Percentiles rank a stretch among this genome's conserved stretches.
Conservation (phyloP, 2,797 vertebrate species). For the Pogoniulus pusillus region DNA sequence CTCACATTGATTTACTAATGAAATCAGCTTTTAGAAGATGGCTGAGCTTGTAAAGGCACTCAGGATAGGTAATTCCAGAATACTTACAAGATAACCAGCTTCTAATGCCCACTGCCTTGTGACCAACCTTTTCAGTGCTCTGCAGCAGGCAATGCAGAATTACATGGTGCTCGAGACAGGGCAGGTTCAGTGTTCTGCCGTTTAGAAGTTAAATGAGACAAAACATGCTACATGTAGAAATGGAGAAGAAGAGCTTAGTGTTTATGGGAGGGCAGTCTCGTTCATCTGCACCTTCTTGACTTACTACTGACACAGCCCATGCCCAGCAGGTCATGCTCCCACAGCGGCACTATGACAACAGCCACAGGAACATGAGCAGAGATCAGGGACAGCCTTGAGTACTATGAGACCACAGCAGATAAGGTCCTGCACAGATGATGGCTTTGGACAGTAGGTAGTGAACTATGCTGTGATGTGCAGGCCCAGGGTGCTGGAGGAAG, state of each 20-base stretch:
- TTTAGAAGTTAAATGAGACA: background rate
- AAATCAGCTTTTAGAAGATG: background rate
- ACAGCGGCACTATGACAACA: background rate
- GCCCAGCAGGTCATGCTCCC: fast-evolving
- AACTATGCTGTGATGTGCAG: fast-evolving
- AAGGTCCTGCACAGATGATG: fast-evolving
- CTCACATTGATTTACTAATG: background rate
- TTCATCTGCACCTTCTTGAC: background rate
- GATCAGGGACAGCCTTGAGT: background rate
- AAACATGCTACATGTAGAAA: background rate
- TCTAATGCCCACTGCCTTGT: background rate
- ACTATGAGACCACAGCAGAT: background rate
- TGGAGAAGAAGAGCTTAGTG: background rate
- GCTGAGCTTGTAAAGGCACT: background rate
- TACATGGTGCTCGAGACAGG: background rate
- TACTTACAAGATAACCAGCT: background rate
- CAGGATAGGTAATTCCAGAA: background rate
- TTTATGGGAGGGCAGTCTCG: background rate
- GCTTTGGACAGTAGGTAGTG: background rate
- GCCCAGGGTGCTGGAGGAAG: background rate
- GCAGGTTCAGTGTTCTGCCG: background rate
- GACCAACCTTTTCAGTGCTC: background rate
- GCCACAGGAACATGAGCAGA: background rate
- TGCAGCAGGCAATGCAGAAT: background rate
- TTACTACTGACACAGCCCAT: background rate